Base-by-base conservation (phyloP, 2,888 invertebrate genomes). In the Chromoteleia sp. region DNA sequence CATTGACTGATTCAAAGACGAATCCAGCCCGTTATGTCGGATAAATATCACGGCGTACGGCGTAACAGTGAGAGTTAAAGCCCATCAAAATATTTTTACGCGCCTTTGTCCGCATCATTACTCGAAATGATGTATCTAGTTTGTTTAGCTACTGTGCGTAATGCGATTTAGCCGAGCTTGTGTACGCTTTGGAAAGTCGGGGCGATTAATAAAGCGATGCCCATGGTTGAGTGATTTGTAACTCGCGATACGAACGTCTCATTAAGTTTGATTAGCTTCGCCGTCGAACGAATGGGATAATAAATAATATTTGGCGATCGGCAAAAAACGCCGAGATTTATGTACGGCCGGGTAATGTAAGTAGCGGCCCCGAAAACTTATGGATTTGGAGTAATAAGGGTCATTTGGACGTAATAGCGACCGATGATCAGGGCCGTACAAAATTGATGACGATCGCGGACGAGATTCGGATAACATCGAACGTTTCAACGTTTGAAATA, bases 291-390 rank as follows among this genome's bases (percentile, higher is more conserved):
- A 59, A 65, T 56, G 68, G 14, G 50, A n/a, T 50, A 65, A 65
- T 78, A 70, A 71, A 78, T 71, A 63, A 78, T 71, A 63, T 56
- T 71, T 19, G 70, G 58, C 63, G 50, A 54, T 59, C 39, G 39
- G 45, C 2, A 48, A 65, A 75, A 41, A 65, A 29, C 1, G 1
- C 15, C 12, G 0, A 17, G 48, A 58, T 58, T 67, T 75, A 50
- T 65, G 39, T 25, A 4, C 25, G 17, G 1, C 2, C 15, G 19
- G 21, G 29, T 21, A 15, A 61, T 12, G 19, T 33, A 36, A 36
- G 50, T 19, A 48, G 61, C 30, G 15, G 5, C 1, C 15, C 45
- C n/a, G 15, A 56, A 70, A 59, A 50, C 12, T 29, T 14, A 39
- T 29, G 25, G 14, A 52, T 59, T 59, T 15, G 29, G 33, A 68